phyloP scores from a whole-genome alignment of 2,113 vertebrate genomes.

The Oncorhynchus keta region DNA sequence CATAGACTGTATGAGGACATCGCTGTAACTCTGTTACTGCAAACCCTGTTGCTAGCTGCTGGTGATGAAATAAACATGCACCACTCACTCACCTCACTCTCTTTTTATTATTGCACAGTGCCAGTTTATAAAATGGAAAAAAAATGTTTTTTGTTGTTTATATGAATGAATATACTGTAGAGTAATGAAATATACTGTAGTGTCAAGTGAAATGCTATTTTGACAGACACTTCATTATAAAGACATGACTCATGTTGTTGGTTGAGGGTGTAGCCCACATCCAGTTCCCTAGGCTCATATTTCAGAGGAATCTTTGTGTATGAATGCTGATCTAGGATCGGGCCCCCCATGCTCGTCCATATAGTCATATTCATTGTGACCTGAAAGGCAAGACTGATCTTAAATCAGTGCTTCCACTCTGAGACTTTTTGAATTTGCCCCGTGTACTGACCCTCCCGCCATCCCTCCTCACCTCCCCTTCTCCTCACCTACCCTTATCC shows the following conservation, averaged over 20 bases:
- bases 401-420: too few species aligned
- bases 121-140: neutral
- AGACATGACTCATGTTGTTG: neutral
- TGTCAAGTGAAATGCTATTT: neutral
- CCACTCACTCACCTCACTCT: neutral
- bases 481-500: neutral
- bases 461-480: neutral
- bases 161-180: neutral
- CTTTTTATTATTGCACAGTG: neutral
- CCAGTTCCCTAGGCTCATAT: neutral
- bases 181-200: neutral
- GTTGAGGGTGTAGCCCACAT: neutral
- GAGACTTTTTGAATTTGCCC: too few species aligned
- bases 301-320: too few species aligned
- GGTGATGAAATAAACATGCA: constrained; percentile 1
- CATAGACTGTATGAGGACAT: too few species aligned
- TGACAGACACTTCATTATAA: neutral
- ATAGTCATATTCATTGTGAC: too few species aligned
- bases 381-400: too few species aligned
- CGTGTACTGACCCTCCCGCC: neutral
- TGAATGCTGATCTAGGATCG: too few species aligned
- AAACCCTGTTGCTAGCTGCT: constrained; percentile 47
- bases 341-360: too few species aligned
- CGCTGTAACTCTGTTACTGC: neutral
- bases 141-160: neutral